These are phyloP conservation scores for Leptodactylus fallax DNA, from an alignment of 2,797 vertebrate species.

Conservation along the genomic window DNA sequence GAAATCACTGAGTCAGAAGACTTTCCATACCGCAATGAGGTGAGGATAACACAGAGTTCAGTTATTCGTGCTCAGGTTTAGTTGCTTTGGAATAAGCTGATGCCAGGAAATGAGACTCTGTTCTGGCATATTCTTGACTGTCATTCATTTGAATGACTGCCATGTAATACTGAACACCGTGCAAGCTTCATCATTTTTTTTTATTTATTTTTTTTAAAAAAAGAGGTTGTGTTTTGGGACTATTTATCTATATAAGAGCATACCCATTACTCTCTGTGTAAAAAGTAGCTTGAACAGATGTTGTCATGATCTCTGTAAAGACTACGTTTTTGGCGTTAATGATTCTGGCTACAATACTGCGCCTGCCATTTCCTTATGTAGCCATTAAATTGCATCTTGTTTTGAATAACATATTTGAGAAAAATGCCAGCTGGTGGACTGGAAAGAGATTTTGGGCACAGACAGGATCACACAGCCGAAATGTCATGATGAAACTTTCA, in stretches of 20 bases:
- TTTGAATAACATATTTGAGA: not conserved
- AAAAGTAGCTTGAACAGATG: not conserved
- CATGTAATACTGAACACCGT: not conserved
- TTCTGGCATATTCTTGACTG: not conserved
- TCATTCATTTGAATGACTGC: not conserved
- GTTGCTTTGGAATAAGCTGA: not conserved
- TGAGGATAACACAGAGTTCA: conserved; percentile 66
- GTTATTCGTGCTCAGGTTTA: too few relatives aligned
- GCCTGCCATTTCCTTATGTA: not conserved
- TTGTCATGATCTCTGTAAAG: not conserved
- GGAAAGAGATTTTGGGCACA: too few relatives aligned
- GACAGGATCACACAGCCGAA: too few relatives aligned
- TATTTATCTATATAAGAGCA: not conserved
- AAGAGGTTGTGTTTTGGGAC: not conserved
- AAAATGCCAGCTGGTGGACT: not conserved
- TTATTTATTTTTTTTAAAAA: too few relatives aligned
- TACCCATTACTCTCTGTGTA: not conserved
- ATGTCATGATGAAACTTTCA: too few relatives aligned
- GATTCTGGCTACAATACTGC: not conserved
- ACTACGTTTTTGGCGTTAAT: too few relatives aligned
- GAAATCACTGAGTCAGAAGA: conserved; percentile 93
- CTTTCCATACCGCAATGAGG: conserved; percentile 83
- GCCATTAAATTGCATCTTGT: not conserved
- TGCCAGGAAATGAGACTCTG: not conserved
- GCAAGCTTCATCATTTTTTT: too few relatives aligned